These are phyloP conservation scores for Nasonovia ribisnigri DNA, from an alignment of 2,888 invertebrate species.

Conservation along the genomic window DNA sequence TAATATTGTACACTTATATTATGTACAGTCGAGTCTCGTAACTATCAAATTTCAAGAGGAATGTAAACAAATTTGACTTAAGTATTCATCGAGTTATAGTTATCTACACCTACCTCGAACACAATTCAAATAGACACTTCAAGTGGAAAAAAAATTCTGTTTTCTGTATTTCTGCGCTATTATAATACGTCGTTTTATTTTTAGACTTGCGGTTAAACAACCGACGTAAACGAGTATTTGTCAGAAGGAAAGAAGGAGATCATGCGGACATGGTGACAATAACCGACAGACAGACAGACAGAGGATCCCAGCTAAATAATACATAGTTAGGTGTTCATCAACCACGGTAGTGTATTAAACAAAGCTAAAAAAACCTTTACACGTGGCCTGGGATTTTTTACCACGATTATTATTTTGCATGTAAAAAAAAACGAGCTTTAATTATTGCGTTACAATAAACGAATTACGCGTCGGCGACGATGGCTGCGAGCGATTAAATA, in stretches of 20 bases:
- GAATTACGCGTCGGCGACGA: background rate
- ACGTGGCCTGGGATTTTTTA: background rate
- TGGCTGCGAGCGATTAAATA: background rate
- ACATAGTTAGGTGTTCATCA: background rate
- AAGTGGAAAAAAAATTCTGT: too few species aligned
- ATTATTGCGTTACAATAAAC: background rate
- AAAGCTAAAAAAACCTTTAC: background rate
- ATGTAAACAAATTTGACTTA: too few species aligned
- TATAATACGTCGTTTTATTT: background rate
- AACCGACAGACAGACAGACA: background rate
- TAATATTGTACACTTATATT: background rate
- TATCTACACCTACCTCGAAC: too few species aligned
- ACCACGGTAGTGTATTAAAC: background rate
- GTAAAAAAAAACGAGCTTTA: background rate
- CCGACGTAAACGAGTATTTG: too few species aligned
- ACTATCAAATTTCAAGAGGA: too few species aligned
- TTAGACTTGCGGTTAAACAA: too few species aligned
- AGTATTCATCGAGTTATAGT: too few species aligned
- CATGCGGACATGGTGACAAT: background rate
- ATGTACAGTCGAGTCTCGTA: background rate
- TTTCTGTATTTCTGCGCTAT: too few species aligned
- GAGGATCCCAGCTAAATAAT: background rate
- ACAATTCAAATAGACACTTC: too few species aligned
- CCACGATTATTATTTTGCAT: background rate
- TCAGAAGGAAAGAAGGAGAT: background rate